These are phyloP conservation scores for Urophycis tenuis DNA, from an alignment of 2,797 vertebrate genomes.

Conservation along the genomic window DNA sequence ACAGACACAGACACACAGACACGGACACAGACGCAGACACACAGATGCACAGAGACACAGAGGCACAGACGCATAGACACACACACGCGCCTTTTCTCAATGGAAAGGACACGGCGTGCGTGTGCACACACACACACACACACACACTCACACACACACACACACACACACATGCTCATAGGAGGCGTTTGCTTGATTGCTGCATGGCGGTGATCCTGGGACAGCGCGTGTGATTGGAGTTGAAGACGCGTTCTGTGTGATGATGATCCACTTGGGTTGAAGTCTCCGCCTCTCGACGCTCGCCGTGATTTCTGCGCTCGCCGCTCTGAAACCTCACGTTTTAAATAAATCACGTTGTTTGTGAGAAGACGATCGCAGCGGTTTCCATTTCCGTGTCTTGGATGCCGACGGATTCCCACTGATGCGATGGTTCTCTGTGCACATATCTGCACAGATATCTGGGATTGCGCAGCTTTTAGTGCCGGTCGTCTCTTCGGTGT, in stretches of 20 bases:
- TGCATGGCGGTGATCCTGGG: conserved; percentile 57
- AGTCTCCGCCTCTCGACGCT: conserved; percentile 36
- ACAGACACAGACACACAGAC: too few species aligned
- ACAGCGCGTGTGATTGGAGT: conserved; percentile 59
- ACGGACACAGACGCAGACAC: too few species aligned
- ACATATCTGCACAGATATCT: too few species aligned
- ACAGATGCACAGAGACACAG: too few species aligned
- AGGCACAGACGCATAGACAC: too few species aligned
- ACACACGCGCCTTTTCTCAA: too few species aligned
- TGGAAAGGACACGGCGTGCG: too few species aligned
- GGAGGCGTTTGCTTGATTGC: conserved; percentile 61
- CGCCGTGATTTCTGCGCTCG: conserved; percentile 35
- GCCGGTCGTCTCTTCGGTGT: too few species aligned
- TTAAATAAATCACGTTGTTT: not conserved
- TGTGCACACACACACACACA: conserved; percentile 3
- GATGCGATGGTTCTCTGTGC: not conserved
- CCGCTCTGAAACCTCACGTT: conserved; percentile 10
- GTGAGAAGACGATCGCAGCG: not conserved
- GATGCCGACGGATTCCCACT: not conserved
- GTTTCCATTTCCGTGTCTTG: conserved; percentile 21
- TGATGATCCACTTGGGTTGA: conserved; percentile 57
- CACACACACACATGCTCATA: conserved; percentile 35
- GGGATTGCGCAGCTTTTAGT: too few species aligned
- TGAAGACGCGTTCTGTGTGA: conserved; percentile 42
- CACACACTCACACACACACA: conserved; percentile 31